phyloP scores from a whole-genome alignment of 2,797 vertebrate genomes.

The Helostoma temminkii region DNA sequence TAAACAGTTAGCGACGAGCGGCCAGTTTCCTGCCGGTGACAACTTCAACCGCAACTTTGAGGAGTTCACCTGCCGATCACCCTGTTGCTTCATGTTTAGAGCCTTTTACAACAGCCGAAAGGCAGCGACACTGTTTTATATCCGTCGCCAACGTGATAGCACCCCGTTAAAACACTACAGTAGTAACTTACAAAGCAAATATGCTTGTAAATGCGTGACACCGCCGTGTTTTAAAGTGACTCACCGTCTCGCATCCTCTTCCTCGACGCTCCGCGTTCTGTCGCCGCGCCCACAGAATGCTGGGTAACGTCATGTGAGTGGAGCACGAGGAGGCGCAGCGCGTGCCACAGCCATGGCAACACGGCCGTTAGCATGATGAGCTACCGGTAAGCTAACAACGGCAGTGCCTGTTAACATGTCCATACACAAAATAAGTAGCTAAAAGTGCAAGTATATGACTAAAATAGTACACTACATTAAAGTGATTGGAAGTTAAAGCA shows the following conservation, averaged over 20 bases:
- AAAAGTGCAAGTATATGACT: too few species aligned
- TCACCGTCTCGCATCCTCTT: constrained; percentile 64
- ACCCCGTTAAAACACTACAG: too few species aligned
- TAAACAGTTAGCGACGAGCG: neutral
- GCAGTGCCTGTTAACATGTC: too few species aligned
- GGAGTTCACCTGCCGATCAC: neutral
- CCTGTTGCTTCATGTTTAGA: neutral
- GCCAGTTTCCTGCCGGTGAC: neutral
- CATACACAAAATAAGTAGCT: too few species aligned
- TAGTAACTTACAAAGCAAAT: accelerated
- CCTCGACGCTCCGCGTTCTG: constrained; percentile 26
- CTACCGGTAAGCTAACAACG: constrained; percentile 18
- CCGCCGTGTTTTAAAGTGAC: neutral
- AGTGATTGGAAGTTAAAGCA: too few species aligned
- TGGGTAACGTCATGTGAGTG: constrained; percentile 62
- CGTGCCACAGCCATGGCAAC: neutral
- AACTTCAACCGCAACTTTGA: constrained; percentile 37
- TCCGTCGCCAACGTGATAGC: accelerated
- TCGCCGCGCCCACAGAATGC: constrained; percentile 43
- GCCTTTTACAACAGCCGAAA: neutral
- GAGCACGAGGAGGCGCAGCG: neutral
- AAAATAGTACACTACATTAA: too few species aligned
- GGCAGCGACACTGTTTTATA: accelerated
- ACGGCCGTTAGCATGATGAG: neutral
- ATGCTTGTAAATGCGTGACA: accelerated